phyloP scores from a whole-genome alignment of 2,888 invertebrate genomes.

The Melipona beecheii region DNA sequence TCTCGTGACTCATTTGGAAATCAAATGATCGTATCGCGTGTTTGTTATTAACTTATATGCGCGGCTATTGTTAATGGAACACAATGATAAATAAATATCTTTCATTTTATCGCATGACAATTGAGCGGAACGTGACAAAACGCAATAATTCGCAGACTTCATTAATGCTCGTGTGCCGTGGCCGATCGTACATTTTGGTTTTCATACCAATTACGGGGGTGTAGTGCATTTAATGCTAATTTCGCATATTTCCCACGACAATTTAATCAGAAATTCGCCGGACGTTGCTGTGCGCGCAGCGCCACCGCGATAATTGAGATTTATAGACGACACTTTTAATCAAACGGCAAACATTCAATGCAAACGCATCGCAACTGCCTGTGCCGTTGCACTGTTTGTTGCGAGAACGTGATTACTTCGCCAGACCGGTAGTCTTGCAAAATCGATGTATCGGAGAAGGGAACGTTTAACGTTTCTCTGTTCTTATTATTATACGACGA shows the following conservation, averaged over 20 bases:
- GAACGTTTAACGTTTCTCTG: not conserved
- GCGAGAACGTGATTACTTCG: not conserved
- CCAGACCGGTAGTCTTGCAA: not conserved
- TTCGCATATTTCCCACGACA: conserved; percentile 62
- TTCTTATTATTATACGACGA: not conserved
- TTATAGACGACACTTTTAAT: conserved; percentile 61
- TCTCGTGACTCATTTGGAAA: not conserved
- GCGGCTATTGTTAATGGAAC: conserved; percentile 51
- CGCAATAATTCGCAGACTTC: conserved; percentile 68
- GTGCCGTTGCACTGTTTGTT: not conserved
- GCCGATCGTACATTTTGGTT: conserved; percentile 65
- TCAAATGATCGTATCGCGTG: not conserved
- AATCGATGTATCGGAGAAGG: not conserved
- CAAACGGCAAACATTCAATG: conserved; percentile 45
- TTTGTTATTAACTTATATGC: conserved; percentile 31
- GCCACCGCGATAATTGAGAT: conserved; percentile 52
- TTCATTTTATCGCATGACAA: conserved; percentile 58
- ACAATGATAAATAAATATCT: conserved; percentile 55
- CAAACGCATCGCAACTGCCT: conserved; percentile 13
- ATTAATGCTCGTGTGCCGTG: conserved; percentile 60
- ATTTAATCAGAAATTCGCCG: conserved; percentile 64
- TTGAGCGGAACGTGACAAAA: conserved; percentile 65
- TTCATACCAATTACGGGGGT: conserved; percentile 63
- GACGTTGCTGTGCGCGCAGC: not conserved
- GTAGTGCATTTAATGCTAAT: conserved; percentile 67